phyloP scores from a whole-genome alignment of 2,888 invertebrate genomes.

The Watsonalla cultraria region DNA sequence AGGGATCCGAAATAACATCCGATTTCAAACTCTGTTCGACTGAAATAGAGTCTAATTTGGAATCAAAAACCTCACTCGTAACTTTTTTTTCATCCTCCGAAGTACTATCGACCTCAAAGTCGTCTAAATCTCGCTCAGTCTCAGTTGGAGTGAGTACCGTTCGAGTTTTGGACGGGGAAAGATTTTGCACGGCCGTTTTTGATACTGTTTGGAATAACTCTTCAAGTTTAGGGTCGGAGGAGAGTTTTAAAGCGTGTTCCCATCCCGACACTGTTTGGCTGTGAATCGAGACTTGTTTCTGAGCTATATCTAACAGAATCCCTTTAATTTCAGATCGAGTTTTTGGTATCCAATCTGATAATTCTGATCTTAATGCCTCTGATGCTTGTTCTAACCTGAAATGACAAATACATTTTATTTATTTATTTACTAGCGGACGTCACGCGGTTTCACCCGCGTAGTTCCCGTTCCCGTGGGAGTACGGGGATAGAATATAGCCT shows the following conservation, averaged over 20 bases:
- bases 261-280: conserved; percentile 48
- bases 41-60: conserved; percentile 4
- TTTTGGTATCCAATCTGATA: conserved; percentile 63
- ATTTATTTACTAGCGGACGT: too few relatives aligned
- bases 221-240: conserved; percentile 39
- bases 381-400: conserved; percentile 63
- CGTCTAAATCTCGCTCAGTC: conserved; percentile 48
- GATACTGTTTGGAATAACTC: conserved; percentile 68
- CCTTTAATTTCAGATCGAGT: conserved; percentile 52
- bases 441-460: too few relatives aligned
- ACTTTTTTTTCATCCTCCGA: conserved; percentile 4
- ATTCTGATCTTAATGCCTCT: conserved; percentile 59
- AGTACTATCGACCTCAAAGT: conserved; percentile 37
- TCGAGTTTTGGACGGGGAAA: conserved; percentile 50
- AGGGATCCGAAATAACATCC: conserved; percentile 38
- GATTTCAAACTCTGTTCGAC: conserved; percentile 9
- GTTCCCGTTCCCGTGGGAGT: too few relatives aligned
- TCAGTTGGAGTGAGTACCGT: conserved; percentile 40
- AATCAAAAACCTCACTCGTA: not conserved
- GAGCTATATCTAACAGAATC: conserved; percentile 51
- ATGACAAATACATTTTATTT: too few relatives aligned
- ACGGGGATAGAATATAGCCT: too few relatives aligned
- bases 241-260: conserved; percentile 54
- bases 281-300: conserved; percentile 48
- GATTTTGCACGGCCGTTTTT: conserved; percentile 56